Percentiles rank a stretch among this genome's conserved stretches.
Conservation (phyloP, 2,888 invertebrate genomes). For the Idaea biselata region DNA sequence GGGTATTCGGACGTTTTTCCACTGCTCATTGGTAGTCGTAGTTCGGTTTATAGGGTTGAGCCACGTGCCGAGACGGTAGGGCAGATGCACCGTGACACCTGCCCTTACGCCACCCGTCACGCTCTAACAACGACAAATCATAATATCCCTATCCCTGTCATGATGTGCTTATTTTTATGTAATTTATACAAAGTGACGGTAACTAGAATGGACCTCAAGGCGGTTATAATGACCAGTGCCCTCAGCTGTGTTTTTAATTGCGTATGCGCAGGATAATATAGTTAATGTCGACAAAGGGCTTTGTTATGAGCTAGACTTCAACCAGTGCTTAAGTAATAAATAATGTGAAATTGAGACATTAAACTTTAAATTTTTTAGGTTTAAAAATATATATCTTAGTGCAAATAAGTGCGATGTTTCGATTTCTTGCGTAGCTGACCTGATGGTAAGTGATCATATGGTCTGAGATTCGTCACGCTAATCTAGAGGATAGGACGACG, state of each 20-base stretch:
- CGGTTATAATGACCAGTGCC: constrained; percentile 70
- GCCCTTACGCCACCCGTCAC: constrained; percentile 71
- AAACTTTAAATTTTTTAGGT: neutral
- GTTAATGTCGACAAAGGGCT: neutral
- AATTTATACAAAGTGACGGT: constrained; percentile 78
- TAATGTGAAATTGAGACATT: neutral
- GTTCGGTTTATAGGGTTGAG: constrained; percentile 72
- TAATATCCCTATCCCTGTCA: constrained; percentile 59
- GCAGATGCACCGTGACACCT: constrained; percentile 79
- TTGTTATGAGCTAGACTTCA: neutral
- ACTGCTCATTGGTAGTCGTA: constrained; percentile 44
- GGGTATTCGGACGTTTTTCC: constrained; percentile 66
- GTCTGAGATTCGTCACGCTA: too few species aligned
- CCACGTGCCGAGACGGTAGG: constrained; percentile 68
- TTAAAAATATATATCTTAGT: too few species aligned
- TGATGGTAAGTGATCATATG: too few species aligned
- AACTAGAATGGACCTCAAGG: constrained; percentile 74
- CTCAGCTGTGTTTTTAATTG: constrained; percentile 58
- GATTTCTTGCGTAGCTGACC: too few species aligned
- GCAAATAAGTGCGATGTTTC: too few species aligned
- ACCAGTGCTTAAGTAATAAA: neutral
- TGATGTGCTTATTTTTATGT: constrained; percentile 76
- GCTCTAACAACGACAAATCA: constrained; percentile 50
- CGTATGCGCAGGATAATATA: constrained; percentile 23
- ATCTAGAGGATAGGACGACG: too few species aligned